Evolutionary conservation across 1,140 invertebrate genomes (phyloP), one percentile per base, ranked within the genome.

Genomic region (Periplaneta americana): DNA sequence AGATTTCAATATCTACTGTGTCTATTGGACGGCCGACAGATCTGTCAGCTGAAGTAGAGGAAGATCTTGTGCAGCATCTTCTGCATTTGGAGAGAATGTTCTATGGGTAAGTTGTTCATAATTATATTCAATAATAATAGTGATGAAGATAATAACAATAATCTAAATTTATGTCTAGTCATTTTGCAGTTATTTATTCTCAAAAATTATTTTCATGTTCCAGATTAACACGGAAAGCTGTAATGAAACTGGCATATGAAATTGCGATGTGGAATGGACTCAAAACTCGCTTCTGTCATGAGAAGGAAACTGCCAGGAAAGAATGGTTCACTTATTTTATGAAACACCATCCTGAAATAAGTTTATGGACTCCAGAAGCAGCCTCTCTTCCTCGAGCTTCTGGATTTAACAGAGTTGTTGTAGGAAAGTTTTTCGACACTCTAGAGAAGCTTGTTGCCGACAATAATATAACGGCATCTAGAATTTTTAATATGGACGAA

Each of bases 251-350:
- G n/a, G 76, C 32, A n/a, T 6, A 32, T 78, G 76, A 78, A 33
- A 2, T 78, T 32, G 76, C 76, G n/a, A 33, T 32, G 18, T 18
- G 13, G 36, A 35, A 78, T 34, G 32, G 2, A 31, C 22, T 78
- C n/a, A n/a, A 34, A 78, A 78, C 76, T 78, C 76, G 76, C n/a
- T 31, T 78, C 33, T 31, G 32, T 36, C 3, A 78, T 31, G 32
- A 34, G n/a, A 78, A 6, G 36, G 2, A 84, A 84, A 66, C 83
- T 34, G 87, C 87, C 80, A 86, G 84, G 36, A 82, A 82, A 48
- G 86, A 87, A 66, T 87, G 87, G 87, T 83, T 86, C 78, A 84
- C 82, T 75, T 81, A 78, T 74, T 87, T 87, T 82, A 39, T 87
- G 75, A 83, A 84, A 76, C 48, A 86, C 28, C 85, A 88, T 81